Conservation (phyloP, 2,113 vertebrate species). For the Sprattus sprattus region DNA sequence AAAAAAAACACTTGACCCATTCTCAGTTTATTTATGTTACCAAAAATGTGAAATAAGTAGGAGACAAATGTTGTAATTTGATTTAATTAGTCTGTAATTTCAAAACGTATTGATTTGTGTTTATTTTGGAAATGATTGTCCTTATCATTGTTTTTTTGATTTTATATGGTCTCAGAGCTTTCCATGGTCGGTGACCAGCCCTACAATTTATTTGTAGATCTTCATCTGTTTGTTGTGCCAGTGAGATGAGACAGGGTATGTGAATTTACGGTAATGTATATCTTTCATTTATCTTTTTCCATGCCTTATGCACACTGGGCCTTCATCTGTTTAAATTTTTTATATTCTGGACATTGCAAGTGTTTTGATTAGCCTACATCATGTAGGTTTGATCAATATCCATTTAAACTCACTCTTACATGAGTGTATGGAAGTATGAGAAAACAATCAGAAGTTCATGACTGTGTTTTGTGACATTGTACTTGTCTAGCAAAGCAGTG, state of each 20-base stretch:
- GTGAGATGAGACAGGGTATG: background rate
- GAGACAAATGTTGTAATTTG: background rate
- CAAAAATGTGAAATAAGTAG: background rate
- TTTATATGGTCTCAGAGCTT: background rate
- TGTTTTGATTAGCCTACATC: background rate
- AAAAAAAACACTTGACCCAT: background rate
- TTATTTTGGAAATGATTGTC: background rate
- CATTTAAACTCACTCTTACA: slow-evolving; percentile 7
- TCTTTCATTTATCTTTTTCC: background rate
- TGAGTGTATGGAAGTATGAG: background rate
- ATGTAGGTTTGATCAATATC: background rate
- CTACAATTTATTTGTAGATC: background rate
- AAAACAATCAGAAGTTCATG: background rate
- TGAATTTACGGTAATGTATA: background rate
- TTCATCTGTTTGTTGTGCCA: background rate
- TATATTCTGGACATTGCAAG: background rate
- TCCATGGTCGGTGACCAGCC: background rate
- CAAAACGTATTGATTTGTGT: background rate
- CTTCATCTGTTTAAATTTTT: background rate
- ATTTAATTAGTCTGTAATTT: background rate
- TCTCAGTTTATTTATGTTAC: background rate
- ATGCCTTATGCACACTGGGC: background rate
- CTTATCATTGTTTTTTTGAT: background rate
- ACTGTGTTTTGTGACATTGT: slow-evolving; percentile 33
- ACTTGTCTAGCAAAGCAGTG: slow-evolving; percentile 34